These are phyloP conservation scores for Vesta saturnalis DNA, from an alignment of 2,888 invertebrate species.

Conservation along the genomic window DNA sequence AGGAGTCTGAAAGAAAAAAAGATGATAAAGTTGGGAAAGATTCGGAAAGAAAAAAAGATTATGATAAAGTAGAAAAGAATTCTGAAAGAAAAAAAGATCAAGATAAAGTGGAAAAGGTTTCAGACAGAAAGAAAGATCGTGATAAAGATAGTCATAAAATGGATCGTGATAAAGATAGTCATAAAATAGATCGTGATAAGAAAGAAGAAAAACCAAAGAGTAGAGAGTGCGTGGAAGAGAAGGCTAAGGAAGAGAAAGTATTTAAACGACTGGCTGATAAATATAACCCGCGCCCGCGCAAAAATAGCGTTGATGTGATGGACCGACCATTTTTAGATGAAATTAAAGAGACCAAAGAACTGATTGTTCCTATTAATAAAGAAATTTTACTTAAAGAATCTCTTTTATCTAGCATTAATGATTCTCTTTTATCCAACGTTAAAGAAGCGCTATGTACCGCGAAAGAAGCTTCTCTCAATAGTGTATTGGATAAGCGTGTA, in stretches of 20 bases:
- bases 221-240: neutral
- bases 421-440: neutral
- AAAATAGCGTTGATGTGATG: constrained; percentile 43
- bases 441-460: neutral
- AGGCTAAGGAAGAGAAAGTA: neutral
- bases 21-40: too few relatives aligned
- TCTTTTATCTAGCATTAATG: neutral
- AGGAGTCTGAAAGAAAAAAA: too few relatives aligned
- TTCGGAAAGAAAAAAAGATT: too few relatives aligned
- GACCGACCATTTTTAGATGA: neutral
- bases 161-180: neutral
- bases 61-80: too few relatives aligned
- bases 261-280: constrained; percentile 61
- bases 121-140: too few relatives aligned
- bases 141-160: neutral
- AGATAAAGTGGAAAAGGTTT: too few relatives aligned
- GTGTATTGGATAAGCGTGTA: neutral
- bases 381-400: neutral
- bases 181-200: neutral
- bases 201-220: neutral
- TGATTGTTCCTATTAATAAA: neutral
- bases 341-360: neutral
- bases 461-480: neutral
- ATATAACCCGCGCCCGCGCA: constrained; percentile 62
- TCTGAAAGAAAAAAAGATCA: too few relatives aligned